Evolutionary conservation across 2,113 vertebrate genomes (phyloP).

Genomic region (Sorex fumeus): DNA sequence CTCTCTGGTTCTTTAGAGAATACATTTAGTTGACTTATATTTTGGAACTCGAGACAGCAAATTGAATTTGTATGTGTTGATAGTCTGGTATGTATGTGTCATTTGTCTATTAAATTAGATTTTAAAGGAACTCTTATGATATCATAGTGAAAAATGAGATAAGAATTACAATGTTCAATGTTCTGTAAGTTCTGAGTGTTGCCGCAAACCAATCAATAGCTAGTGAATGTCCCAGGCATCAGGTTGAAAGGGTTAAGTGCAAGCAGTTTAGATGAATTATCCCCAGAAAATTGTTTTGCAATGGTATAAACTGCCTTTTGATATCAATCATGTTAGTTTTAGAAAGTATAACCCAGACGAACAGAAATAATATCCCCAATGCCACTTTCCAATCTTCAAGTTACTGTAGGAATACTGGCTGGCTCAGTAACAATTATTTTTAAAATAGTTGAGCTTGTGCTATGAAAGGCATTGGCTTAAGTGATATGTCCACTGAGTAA

Average conservation of each 20-base stretch:
- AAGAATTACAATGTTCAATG: not conserved
- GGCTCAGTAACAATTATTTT: conserved; percentile 28
- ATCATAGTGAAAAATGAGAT: not conserved
- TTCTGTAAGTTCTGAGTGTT: not conserved
- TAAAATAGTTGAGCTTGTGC: conserved; percentile 26
- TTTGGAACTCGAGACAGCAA: not conserved
- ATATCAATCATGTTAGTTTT: not conserved
- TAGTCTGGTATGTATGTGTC: not conserved
- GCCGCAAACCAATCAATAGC: not conserved
- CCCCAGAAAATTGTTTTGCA: not conserved
- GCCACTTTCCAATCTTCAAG: not conserved
- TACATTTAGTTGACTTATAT: not conserved
- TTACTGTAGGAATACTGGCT: not conserved
- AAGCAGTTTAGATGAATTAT: not conserved
- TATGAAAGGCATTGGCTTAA: conserved; percentile 18
- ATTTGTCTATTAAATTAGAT: not conserved
- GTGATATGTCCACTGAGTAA: not conserved
- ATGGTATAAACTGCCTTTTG: not conserved
- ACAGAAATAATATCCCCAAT: not conserved
- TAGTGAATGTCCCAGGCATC: not conserved
- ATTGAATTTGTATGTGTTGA: not conserved
- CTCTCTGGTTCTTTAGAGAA: not conserved
- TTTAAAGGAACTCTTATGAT: not conserved
- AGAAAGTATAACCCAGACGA: not conserved
- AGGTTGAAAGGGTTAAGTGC: not conserved